A percentile compares a stretch with the other conserved stretches of the same genome.
Conservation (phyloP, 64 coral and sea anemone genomes). For the Montipora sp. region DNA sequence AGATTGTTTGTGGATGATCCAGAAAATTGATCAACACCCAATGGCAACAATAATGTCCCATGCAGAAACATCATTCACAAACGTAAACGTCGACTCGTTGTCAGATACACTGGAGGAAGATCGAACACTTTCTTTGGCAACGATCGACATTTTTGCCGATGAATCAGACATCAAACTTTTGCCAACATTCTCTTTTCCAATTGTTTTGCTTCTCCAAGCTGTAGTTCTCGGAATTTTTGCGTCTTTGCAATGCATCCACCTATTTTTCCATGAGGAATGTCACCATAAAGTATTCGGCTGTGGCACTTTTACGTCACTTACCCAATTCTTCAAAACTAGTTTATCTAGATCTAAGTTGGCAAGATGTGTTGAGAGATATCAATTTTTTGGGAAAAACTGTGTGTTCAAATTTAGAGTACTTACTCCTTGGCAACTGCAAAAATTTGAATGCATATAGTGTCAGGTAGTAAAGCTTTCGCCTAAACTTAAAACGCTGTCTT, state of each 20-base stretch:
- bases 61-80: not conserved
- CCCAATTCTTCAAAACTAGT: conserved; percentile 45
- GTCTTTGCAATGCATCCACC: conserved; percentile 33
- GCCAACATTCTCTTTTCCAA: not conserved
- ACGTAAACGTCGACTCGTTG: not conserved
- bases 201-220: conserved; percentile 25
- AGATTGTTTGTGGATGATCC: conserved; percentile 27
- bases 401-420: conserved; percentile 38
- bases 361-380: conserved; percentile 12
- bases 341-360: conserved; percentile 51
- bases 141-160: not conserved
- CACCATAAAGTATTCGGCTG: conserved; percentile 14
- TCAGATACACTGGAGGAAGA: not conserved
- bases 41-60: conserved; percentile 43
- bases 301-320: conserved; percentile 33
- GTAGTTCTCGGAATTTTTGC: conserved; percentile 52
- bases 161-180: conserved; percentile 16
- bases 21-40: conserved; percentile 6
- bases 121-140: not conserved
- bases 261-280: conserved; percentile 51
- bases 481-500: conserved; percentile 50
- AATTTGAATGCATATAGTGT: conserved; percentile 48
- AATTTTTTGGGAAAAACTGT: conserved; percentile 40
- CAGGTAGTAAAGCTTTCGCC: not conserved
- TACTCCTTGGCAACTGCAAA: conserved; percentile 51